Evolutionary conservation across 2,888 invertebrate species (phyloP).

Genomic region (Neoscelio sp.): DNA sequence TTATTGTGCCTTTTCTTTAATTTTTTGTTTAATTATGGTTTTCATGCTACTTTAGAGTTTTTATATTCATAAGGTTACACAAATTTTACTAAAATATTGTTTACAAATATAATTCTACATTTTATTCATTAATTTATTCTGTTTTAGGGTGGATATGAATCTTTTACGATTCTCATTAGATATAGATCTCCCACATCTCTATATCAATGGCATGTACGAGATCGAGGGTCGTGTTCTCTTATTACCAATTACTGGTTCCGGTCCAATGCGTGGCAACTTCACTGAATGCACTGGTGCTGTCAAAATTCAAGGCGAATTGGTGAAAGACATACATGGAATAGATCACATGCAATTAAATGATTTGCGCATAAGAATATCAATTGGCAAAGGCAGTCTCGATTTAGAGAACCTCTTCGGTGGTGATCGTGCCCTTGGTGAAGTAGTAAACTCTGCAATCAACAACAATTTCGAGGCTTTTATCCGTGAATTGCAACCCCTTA

Average conservation of each 20-base stretch:
- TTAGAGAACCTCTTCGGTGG: constrained; percentile 87
- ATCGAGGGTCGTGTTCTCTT: constrained; percentile 85
- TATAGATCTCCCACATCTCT: constrained; percentile 84
- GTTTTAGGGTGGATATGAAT: constrained; percentile 84
- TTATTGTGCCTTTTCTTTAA: too few relatives aligned
- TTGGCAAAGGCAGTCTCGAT: constrained; percentile 85
- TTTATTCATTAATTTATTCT: not conserved
- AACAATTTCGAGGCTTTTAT: constrained; percentile 86
- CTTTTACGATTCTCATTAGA: constrained; percentile 83
- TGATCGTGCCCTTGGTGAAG: constrained; percentile 85
- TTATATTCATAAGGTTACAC: too few relatives aligned
- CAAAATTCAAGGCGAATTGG: constrained; percentile 81
- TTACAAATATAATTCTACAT: constrained; percentile 2
- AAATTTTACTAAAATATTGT: not conserved
- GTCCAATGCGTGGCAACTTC: constrained; percentile 85
- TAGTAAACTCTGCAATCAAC: constrained; percentile 86
- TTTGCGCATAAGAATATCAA: constrained; percentile 83
- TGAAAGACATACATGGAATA: constrained; percentile 81
- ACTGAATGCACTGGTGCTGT: constrained; percentile 85
- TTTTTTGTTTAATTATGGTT: too few relatives aligned
- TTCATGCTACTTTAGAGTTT: too few relatives aligned
- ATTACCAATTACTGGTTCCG: constrained; percentile 85
- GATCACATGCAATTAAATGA: constrained; percentile 84
- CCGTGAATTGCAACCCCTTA: constrained; percentile 84
- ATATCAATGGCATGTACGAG: constrained; percentile 85